These are phyloP conservation scores for Tringa solitaria DNA, from an alignment of 2,113 vertebrate genomes.

Conservation along the genomic window DNA sequence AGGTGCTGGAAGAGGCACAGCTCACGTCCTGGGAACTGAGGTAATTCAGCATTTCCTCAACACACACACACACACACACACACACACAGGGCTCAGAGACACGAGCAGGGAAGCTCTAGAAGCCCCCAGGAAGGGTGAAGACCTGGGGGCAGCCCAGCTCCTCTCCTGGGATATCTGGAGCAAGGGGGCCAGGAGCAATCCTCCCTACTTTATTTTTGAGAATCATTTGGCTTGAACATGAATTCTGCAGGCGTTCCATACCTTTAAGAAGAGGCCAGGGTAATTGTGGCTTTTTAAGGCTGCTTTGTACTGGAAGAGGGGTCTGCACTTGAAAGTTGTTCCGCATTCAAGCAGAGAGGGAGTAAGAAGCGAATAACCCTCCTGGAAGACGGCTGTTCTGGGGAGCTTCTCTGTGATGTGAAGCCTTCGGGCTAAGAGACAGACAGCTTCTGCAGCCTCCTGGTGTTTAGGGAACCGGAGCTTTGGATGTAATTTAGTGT, in stretches of 20 bases:
- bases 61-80: rapidly evolving
- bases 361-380: background rate
- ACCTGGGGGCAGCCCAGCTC: background rate
- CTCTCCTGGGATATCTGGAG: background rate
- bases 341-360: background rate
- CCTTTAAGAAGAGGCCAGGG: background rate
- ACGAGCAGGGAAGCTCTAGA: background rate
- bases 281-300: background rate
- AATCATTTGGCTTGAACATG: background rate
- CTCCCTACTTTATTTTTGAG: background rate
- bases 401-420: background rate
- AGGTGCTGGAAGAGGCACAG: background rate
- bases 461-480: background rate
- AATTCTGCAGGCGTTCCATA: background rate
- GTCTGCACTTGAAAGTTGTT: background rate
- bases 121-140: background rate
- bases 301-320: background rate
- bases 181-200: background rate
- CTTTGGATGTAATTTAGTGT: background rate
- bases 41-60: background rate
- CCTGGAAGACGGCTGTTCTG: background rate
- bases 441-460: background rate
- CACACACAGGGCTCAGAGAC: background rate
- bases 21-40: background rate
- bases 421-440: background rate